Conservation (phyloP, 2,113 vertebrate genomes). For the Onychostruthus taczanowskii region DNA sequence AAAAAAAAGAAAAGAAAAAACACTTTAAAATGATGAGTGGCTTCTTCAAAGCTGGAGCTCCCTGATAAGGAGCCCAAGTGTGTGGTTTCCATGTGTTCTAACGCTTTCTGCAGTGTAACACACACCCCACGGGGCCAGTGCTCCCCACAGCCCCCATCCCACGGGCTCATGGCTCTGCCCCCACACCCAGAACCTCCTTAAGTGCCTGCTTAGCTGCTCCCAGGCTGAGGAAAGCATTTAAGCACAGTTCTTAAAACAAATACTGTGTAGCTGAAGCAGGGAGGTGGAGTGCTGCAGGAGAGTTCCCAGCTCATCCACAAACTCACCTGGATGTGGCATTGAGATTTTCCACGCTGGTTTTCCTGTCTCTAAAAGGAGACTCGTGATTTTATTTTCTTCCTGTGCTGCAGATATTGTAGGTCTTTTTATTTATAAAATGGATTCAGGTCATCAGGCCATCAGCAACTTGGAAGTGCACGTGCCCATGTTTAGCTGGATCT, state of each 20-base stretch:
- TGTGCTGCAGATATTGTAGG: neutral
- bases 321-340: neutral
- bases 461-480: neutral
- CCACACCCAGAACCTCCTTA: neutral
- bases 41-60: conserved; percentile 22
- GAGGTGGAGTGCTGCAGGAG: neutral
- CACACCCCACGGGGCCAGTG: neutral
- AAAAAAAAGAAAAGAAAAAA: neutral
- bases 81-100: conserved; percentile 2
- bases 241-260: neutral
- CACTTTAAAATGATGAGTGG: conserved; percentile 17
- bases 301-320: neutral
- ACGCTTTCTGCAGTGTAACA: neutral
- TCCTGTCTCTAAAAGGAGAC: neutral
- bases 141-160: neutral
- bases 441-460: neutral
- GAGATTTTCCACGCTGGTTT: rapidly evolving
- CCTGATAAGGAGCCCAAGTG: neutral
- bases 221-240: neutral
- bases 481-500: neutral
- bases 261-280: rapidly evolving
- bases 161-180: neutral
- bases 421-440: neutral
- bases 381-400: neutral
- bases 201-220: neutral